phyloP scores from a whole-genome alignment of 2,888 invertebrate genomes.

The Theretra japonica region DNA sequence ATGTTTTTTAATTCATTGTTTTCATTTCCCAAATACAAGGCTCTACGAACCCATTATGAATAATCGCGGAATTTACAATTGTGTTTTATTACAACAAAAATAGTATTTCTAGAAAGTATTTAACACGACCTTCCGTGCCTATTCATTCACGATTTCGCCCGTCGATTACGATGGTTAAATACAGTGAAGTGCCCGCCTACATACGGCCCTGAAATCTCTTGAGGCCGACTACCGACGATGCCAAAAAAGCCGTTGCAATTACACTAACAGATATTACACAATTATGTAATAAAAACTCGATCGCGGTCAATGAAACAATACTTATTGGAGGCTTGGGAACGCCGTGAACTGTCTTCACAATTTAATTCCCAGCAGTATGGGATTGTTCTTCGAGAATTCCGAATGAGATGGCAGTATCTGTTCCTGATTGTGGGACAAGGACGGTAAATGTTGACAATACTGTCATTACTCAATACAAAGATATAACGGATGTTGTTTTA shows the following conservation, averaged over 20 bases:
- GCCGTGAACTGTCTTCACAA: slow-evolving; percentile 21
- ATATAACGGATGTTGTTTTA: neutral
- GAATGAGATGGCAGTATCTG: neutral
- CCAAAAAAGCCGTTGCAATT: slow-evolving; percentile 19
- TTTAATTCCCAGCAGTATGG: neutral
- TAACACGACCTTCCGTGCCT: neutral
- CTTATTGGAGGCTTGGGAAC: slow-evolving; percentile 21
- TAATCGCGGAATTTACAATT: too few species aligned
- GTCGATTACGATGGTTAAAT: neutral
- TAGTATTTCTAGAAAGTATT: neutral
- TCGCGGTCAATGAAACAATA: slow-evolving; percentile 29
- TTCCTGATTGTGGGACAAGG: neutral
- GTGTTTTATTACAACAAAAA: too few species aligned
- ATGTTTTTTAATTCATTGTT: too few species aligned
- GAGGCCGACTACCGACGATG: slow-evolving; percentile 2
- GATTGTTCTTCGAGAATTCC: neutral
- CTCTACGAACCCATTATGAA: too few species aligned
- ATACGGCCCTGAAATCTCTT: neutral
- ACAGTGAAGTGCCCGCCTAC: slow-evolving; percentile 5
- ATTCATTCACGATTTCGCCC: neutral
- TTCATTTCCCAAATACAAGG: too few species aligned
- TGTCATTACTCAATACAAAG: neutral
- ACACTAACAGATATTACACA: slow-evolving; percentile 12
- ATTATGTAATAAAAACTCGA: slow-evolving; percentile 26
- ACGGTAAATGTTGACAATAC: slow-evolving; percentile 4